A percentile compares a stretch with the other conserved stretches of the same genome.
Conservation (phyloP, 2,113 vertebrate genomes). For the Ochotona curzoniae region DNA sequence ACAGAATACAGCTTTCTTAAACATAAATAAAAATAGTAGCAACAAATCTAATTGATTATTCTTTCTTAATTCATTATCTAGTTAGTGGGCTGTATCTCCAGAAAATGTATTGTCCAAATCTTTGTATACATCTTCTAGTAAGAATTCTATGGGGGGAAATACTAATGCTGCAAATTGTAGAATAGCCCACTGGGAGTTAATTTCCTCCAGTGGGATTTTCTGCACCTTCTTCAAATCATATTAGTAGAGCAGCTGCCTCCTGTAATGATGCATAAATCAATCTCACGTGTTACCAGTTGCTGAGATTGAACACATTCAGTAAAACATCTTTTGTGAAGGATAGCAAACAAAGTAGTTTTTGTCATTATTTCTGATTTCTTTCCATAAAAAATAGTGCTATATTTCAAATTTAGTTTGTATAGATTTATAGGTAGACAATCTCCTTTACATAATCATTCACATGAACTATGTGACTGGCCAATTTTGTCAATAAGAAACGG, state of each 20-base stretch:
- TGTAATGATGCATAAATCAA: slow-evolving; percentile 69
- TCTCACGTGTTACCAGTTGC: neutral
- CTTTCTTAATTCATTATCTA: slow-evolving; percentile 66
- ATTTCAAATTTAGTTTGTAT: neutral
- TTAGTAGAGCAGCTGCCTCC: slow-evolving; percentile 63
- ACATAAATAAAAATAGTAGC: slow-evolving; percentile 3
- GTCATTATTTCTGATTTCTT: slow-evolving; percentile 2
- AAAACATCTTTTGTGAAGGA: neutral
- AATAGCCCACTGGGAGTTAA: slow-evolving; percentile 68
- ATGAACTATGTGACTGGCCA: neutral
- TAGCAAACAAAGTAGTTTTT: slow-evolving; percentile 5
- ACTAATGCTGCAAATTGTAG: slow-evolving; percentile 49
- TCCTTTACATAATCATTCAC: neutral
- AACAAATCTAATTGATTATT: slow-evolving; percentile 53
- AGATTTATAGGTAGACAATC: neutral
- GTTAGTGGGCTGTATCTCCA: slow-evolving; percentile 64
- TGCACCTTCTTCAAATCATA: slow-evolving; percentile 49
- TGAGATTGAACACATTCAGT: slow-evolving; percentile 14
- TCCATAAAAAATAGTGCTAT: neutral
- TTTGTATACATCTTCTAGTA: slow-evolving; percentile 54
- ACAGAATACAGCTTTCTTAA: neutral
- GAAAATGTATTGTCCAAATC: slow-evolving; percentile 51
- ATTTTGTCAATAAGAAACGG: neutral
- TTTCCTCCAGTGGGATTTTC: slow-evolving; percentile 59
- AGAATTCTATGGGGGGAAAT: slow-evolving; percentile 52